Evolutionary conservation across 2,113 vertebrate genomes (phyloP).

Genomic region (Nanger granti): DNA sequence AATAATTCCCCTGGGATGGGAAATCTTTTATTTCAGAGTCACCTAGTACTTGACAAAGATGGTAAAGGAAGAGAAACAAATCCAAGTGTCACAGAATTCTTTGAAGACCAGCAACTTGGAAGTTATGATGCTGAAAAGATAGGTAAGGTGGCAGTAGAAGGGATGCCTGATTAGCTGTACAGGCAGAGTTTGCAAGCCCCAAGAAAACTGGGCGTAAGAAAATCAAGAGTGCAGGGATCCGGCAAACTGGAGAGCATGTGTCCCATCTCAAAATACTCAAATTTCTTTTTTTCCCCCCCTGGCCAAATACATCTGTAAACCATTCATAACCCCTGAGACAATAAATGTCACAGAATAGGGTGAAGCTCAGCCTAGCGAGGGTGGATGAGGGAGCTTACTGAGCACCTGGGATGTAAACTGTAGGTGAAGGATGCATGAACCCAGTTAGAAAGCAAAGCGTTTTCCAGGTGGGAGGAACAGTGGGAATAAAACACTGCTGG

Average conservation of each 20-base stretch:
- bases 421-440: not conserved
- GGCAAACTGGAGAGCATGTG: not conserved
- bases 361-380: not conserved
- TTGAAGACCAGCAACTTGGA: not conserved
- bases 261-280: not conserved
- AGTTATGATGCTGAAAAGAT: not conserved
- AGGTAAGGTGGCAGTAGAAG: not conserved
- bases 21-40: slow-evolving; percentile 15
- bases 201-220: not conserved
- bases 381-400: not conserved
- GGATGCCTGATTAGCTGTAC: not conserved
- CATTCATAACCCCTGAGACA: not conserved
- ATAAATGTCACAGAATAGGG: not conserved
- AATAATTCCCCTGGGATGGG: not conserved
- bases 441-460: not conserved
- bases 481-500: not conserved
- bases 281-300: not conserved
- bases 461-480: not conserved
- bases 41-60: not conserved
- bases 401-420: not conserved
- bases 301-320: not conserved
- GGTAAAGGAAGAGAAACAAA: not conserved
- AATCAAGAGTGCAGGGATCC: not conserved
- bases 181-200: not conserved
- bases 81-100: not conserved